These are phyloP conservation scores for Chymomyza procnemis DNA, from an alignment of 2,888 invertebrate genomes.

Conservation along the genomic window DNA sequence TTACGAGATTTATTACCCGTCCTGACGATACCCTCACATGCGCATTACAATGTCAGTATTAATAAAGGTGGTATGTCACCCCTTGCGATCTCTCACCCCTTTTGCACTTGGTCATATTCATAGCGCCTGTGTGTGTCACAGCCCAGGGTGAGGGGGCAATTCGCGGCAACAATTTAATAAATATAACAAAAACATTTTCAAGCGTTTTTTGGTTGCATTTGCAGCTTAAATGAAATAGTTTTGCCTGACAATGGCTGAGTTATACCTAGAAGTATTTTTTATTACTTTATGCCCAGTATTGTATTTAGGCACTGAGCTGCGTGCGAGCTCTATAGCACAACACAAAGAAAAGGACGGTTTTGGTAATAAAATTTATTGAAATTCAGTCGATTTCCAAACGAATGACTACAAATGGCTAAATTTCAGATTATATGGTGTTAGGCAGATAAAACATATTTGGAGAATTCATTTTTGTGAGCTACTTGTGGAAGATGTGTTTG, in stretches of 20 bases:
- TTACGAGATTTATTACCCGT: slow-evolving; percentile 61
- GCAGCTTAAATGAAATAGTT: slow-evolving; percentile 58
- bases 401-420: slow-evolving; percentile 42
- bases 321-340: slow-evolving; percentile 20
- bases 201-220: slow-evolving; percentile 52
- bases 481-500: no score
- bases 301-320: slow-evolving; percentile 48
- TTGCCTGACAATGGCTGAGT: slow-evolving; percentile 29
- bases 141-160: not conserved
- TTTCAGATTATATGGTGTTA: slow-evolving; percentile 34
- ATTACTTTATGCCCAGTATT: slow-evolving; percentile 28
- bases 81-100: slow-evolving; percentile 46
- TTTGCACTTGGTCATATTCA: slow-evolving; percentile 13
- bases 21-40: slow-evolving; percentile 38
- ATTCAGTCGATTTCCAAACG: slow-evolving; percentile 60
- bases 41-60: slow-evolving; percentile 59
- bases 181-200: slow-evolving; percentile 13
- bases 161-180: slow-evolving; percentile 29
- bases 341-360: slow-evolving; percentile 26
- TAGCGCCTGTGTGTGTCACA: no score
- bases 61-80: slow-evolving; percentile 58
- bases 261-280: slow-evolving; percentile 32
- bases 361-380: slow-evolving; percentile 58
- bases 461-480: not conserved
- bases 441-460: slow-evolving; percentile 25